Evolutionary conservation across 2,113 vertebrate species (phyloP).

Genomic region (Hypanus sabinus): DNA sequence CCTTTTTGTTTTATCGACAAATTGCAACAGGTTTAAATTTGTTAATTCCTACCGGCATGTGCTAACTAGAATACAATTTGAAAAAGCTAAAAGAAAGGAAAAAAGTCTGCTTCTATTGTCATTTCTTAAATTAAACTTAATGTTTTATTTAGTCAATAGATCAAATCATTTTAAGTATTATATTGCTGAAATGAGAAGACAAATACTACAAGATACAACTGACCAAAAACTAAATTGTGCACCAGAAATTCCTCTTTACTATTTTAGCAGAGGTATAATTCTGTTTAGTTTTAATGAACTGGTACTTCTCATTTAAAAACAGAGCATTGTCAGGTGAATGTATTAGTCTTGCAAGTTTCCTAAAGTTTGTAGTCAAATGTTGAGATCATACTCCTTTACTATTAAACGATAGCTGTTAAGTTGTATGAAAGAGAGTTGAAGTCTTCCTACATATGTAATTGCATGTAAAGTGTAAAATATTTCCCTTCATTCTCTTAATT

Average conservation of each 20-base stretch:
- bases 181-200: background rate
- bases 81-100: background rate
- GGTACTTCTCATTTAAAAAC: background rate
- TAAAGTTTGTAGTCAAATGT: background rate
- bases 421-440: background rate
- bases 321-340: background rate
- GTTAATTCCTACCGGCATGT: background rate
- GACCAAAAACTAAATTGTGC: background rate
- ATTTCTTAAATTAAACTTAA: background rate
- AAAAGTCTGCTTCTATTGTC: background rate
- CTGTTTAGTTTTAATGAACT: background rate
- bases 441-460: background rate
- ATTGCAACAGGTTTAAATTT: background rate
- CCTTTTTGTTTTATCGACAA: background rate
- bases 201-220: background rate
- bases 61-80: background rate
- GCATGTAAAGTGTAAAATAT: background rate
- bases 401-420: background rate
- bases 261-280: slow-evolving; percentile 11
- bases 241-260: background rate
- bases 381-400: background rate
- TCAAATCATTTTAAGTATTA: slow-evolving; percentile 6
- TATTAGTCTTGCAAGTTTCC: background rate
- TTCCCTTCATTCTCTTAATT: background rate
- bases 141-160: background rate